These are phyloP conservation scores for Neosalanx taihuensis DNA, from an alignment of 2,797 vertebrate species.

Conservation along the genomic window DNA sequence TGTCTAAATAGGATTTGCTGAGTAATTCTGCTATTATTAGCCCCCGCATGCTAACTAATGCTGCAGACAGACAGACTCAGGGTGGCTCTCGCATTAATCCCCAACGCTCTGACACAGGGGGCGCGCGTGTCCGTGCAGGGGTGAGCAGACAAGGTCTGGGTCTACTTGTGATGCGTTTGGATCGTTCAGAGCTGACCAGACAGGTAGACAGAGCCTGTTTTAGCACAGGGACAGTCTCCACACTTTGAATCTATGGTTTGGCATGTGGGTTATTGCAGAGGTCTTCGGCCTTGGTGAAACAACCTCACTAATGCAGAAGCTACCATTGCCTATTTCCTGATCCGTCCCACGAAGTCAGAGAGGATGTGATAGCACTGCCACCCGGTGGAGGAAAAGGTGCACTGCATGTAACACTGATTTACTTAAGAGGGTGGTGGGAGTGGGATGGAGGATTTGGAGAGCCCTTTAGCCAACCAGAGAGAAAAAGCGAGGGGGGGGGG, in stretches of 20 bases:
- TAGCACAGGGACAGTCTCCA: too few relatives aligned
- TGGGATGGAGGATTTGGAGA: conserved; percentile 9
- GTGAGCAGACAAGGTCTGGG: not conserved
- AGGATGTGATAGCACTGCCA: conserved; percentile 45
- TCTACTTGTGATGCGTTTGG: too few relatives aligned
- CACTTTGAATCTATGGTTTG: too few relatives aligned
- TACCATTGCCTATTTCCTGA: not conserved
- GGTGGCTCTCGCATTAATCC: not conserved
- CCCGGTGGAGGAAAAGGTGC: conserved; percentile 51
- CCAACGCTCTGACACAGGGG: too few relatives aligned
- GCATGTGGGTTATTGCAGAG: not conserved
- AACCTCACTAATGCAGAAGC: not conserved
- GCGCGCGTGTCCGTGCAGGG: not conserved
- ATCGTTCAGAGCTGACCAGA: not conserved
- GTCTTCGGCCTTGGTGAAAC: not conserved
- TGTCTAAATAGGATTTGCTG: conserved; percentile 58
- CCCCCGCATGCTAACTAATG: conserved; percentile 42
- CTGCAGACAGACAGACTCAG: conserved; percentile 24
- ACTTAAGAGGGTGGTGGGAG: conserved; percentile 21
- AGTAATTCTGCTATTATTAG: conserved; percentile 63
- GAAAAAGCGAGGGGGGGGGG: conserved; percentile 4
- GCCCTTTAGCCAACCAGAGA: conserved; percentile 2
- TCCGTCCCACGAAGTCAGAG: not conserved
- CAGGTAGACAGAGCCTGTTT: not conserved
- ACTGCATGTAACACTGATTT: conserved; percentile 23